Conservation (phyloP, 1,140 invertebrate genomes). For the Leptonema lineaticorne region DNA sequence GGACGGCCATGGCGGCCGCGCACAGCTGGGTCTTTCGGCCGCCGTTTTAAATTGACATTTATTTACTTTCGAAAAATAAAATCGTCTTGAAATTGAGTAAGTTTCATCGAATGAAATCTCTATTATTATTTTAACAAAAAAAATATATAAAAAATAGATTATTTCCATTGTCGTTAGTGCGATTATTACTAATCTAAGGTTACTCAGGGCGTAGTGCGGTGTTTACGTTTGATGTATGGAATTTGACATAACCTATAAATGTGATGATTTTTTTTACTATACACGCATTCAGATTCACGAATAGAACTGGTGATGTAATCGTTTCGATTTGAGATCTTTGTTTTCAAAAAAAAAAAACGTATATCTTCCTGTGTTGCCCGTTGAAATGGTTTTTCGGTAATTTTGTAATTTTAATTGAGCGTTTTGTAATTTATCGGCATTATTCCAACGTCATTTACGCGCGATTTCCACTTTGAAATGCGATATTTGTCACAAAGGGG, state of each 20-base stretch:
- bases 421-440: too few relatives aligned
- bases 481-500: too few relatives aligned
- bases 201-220: constrained; percentile 1
- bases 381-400: too few relatives aligned
- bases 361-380: too few relatives aligned
- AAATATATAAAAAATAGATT: too few relatives aligned
- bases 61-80: not conserved
- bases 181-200: too few relatives aligned
- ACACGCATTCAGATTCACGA: not conserved
- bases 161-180: too few relatives aligned
- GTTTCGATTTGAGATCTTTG: not conserved
- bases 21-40: not conserved
- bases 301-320: not conserved
- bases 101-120: not conserved
- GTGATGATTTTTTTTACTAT: not conserved
- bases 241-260: constrained; percentile 18
- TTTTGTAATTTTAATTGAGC: too few relatives aligned
- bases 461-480: too few relatives aligned
- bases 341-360: too few relatives aligned
- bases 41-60: constrained; percentile 4
- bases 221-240: constrained; percentile 13
- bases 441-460: too few relatives aligned
- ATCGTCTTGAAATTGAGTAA: not conserved
- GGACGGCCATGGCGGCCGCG: constrained; percentile 9
- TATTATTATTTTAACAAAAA: too few relatives aligned